Evolutionary conservation across 2,888 invertebrate genomes (phyloP), one percentile per base, ranked within the genome.

Genomic region (Oligia latruncula): DNA sequence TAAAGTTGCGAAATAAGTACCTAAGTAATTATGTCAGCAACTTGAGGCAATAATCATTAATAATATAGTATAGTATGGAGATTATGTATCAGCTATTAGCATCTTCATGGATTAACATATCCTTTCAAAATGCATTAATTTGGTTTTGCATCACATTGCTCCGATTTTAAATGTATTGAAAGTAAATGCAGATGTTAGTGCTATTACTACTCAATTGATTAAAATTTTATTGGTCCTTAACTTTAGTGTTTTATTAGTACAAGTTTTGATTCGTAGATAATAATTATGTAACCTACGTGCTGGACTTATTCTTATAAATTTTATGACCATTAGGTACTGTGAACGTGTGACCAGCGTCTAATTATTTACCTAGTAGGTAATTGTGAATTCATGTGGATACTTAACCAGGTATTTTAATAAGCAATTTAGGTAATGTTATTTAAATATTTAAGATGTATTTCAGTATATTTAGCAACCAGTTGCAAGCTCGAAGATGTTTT

Each of bases 41-140:
- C 13, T 78, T 55, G 43, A 73, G 9, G 76, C 55, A 80, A 82
- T 87, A 52, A 82, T 74, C 72, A 87, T 84, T 74, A 71, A 68
- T 71, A 71, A 64, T 15, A 49, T n/a, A 71, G 11, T 35, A 20
- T 74, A 65, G 13, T 60, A 78, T 67, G 13, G 20, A 76, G 46
- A 75, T 77, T 77, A 72, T 71, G 40, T 75, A 64, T 66, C 43
- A 40, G 35, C 58, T 77, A 87, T 68, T 74, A 84, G 65, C 43
- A 82, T 80, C 86, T 74, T 78, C 66, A 70, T 46, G n/a, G 62
- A 75, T 79, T 52, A 79, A 58, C 15, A 49, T n/a, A 11, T 81
- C 72, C 87, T 77, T 81, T 71, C 70, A 74, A 79, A 76, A 35
- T 74, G 66, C 52, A 71, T 71, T 74, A 49, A 72, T 71, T 71